Evolutionary conservation across 2,113 vertebrate genomes (phyloP), one percentile per base, ranked within the genome.

Genomic region (Montifringilla adamsi): DNA sequence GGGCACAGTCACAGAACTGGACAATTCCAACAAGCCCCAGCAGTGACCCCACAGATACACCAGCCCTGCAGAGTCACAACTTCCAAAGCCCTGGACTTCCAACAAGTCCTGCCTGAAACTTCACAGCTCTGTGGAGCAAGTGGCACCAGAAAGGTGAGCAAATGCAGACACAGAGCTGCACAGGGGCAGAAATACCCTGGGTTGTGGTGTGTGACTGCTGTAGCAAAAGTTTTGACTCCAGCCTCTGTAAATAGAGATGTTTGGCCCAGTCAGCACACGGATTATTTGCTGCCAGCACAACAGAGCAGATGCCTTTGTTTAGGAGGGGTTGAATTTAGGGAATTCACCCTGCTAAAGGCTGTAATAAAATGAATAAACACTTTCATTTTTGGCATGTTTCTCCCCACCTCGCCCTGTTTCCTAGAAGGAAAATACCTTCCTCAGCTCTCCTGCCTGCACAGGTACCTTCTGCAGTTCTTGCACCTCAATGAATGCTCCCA

Each of bases 41-140:
- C 66, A 79, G 66, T 58, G 68, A 64, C 17, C 20, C 67, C 56
- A 56, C 5, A 0, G 62, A 20, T 0, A 0, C 4, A 0, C 20
- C 74, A 67, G 28, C 33, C 59, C 55, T 43, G 23, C 7, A 52
- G 15, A 59, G 31, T 4, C 76, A 37, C 26, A 0, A 0, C 46
- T n/a, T 41, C 87, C 77, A 64, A 9, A 81, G 55, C 55, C 41
- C 52, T 30, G 37, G 2, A 2, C 33, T 46, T 63, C 41, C 89
- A 76, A 1, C n/a, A 16, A 31, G 24, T 7, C 30, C 43, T 27
- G 27, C 73, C 58, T 0, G 1, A 67, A 67, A 35, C 6, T 11
- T 3, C 9, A 20, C 2, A 59, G 23, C 0, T 26, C 13, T 53
- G 53, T 18, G n/a, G 0, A 49, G 49, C 41, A 70, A 62, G 26